A percentile compares a stretch with the other conserved stretches of the same genome.
phyloP scores from a whole-genome alignment of 2,888 invertebrate genomes.

The Ormia ochracea region DNA sequence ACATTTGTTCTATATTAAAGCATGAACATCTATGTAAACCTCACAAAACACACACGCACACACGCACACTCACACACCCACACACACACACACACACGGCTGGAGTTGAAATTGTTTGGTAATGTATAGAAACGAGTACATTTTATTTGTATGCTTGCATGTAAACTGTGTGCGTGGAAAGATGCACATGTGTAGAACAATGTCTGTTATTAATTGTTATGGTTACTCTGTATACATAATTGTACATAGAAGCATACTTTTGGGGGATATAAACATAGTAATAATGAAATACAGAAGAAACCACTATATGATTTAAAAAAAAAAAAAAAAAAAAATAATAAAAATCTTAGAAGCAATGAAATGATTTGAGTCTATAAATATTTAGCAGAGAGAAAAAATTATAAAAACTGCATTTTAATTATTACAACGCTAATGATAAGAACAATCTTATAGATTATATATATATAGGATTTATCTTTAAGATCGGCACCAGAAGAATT shows the following conservation, averaged over 20 bases:
- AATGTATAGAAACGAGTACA: no score
- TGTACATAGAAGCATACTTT: constrained; percentile 25
- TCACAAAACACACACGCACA: neutral
- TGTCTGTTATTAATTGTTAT: constrained; percentile 61
- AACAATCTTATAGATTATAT: no score
- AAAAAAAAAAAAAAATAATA: no score
- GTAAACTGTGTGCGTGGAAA: neutral
- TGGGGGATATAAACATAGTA: constrained; percentile 9
- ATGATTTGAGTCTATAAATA: no score
- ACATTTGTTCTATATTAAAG: neutral
- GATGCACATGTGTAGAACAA: neutral
- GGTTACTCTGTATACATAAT: constrained; percentile 30
- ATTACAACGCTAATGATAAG: no score
- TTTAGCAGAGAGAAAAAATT: no score
- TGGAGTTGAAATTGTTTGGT: no score
- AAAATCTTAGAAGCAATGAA: no score
- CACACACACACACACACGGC: no score
- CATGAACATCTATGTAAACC: neutral
- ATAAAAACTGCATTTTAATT: no score
- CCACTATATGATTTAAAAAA: neutral
- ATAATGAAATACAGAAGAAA: neutral
- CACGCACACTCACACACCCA: constrained; percentile 21
- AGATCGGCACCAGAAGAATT: no score
- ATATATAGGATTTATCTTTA: no score
- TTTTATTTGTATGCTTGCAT: neutral